phyloP scores from a whole-genome alignment of 2,888 invertebrate genomes.

The Tinea semifulvella region DNA sequence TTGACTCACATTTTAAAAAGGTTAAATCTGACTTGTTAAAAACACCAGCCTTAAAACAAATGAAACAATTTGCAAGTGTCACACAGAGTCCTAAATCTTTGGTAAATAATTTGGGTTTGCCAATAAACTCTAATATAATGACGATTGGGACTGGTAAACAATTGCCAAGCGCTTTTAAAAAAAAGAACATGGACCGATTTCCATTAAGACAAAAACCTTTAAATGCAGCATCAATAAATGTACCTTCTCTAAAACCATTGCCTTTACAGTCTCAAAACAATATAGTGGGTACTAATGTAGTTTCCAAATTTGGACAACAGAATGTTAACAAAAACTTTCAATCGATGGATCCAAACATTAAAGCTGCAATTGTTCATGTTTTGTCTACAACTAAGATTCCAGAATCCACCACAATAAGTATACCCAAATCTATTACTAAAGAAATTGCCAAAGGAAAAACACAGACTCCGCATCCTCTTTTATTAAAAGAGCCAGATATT shows the following conservation, averaged over 20 bases:
- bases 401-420: not conserved
- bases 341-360: not conserved
- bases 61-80: not conserved
- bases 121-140: not conserved
- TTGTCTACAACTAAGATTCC: not conserved
- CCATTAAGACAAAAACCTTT: not conserved
- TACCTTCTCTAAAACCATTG: constrained; percentile 1
- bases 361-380: not conserved
- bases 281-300: not conserved
- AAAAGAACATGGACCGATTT: not conserved
- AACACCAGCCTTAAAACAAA: not conserved
- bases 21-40: constrained; percentile 27
- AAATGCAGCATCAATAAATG: not conserved
- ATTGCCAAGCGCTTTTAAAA: not conserved
- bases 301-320: not conserved
- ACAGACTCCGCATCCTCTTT: not conserved
- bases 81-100: not conserved
- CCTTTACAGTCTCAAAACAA: not conserved
- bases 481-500: not conserved
- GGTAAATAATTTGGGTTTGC: not conserved
- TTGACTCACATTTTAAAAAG: constrained; percentile 5
- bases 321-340: not conserved
- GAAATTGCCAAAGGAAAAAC: not conserved
- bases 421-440: not conserved
- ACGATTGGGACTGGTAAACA: not conserved